phyloP scores from a whole-genome alignment of 2,888 invertebrate species.

The Myopa testacea region DNA sequence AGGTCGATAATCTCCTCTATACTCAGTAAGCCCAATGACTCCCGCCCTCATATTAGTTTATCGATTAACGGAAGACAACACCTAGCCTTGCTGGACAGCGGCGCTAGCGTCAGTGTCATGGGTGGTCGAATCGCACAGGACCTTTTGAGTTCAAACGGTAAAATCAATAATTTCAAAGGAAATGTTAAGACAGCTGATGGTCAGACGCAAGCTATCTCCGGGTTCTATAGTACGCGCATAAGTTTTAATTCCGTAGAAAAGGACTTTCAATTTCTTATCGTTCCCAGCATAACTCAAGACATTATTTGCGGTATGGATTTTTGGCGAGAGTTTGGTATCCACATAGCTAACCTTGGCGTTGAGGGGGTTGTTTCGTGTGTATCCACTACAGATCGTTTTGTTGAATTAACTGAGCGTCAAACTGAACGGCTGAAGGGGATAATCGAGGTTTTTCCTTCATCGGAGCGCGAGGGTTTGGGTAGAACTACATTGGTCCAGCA shows the following conservation, averaged over 20 bases:
- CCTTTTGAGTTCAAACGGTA: background rate
- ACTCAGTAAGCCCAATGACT: background rate
- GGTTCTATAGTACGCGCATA: background rate
- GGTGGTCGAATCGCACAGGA: background rate
- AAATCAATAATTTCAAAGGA: too few species aligned
- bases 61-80: background rate
- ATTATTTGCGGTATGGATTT: background rate
- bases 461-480: slow-evolving; percentile 32
- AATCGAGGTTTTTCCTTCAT: slow-evolving; percentile 29
- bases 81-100: background rate
- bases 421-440: background rate
- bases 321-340: background rate
- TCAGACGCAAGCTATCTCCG: background rate
- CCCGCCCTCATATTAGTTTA: background rate
- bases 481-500: slow-evolving; percentile 28
- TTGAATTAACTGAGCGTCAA: background rate
- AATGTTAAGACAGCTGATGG: slow-evolving; percentile 1
- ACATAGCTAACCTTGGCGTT: background rate
- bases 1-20: background rate
- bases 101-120: slow-evolving; percentile 1
- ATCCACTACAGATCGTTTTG: background rate
- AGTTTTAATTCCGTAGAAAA: background rate
- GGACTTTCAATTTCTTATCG: slow-evolving; percentile 1
- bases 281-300: background rate
- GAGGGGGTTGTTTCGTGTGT: background rate